Percentiles rank a stretch among this genome's conserved stretches.
Conservation (phyloP, 1,140 invertebrate species). For the Andricus grossulariae region DNA sequence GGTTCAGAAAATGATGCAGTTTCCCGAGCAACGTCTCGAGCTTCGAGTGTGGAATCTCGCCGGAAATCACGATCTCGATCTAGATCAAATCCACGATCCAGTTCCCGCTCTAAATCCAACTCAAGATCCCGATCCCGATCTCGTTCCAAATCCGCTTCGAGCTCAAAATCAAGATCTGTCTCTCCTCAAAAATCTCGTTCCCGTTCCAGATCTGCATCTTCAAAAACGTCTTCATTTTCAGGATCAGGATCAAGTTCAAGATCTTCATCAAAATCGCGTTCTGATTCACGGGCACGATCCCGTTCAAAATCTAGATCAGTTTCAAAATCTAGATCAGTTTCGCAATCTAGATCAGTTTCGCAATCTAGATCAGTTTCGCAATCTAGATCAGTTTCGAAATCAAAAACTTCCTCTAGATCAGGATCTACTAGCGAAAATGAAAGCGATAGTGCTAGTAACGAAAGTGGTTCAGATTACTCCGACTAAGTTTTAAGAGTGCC, state of each 20-base stretch:
- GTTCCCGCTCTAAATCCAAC: slow-evolving; percentile 52
- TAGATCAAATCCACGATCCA: slow-evolving; percentile 39
- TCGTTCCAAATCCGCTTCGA: slow-evolving; percentile 52
- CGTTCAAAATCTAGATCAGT: slow-evolving; percentile 56
- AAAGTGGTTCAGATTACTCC: slow-evolving; percentile 62
- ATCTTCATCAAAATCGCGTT: slow-evolving; percentile 37
- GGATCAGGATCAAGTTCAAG: not conserved
- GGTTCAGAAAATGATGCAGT: slow-evolving; percentile 59
- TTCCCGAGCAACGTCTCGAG: slow-evolving; percentile 56
- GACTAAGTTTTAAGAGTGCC: too few relatives aligned
- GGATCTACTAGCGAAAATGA: slow-evolving; percentile 48
- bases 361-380: slow-evolving; percentile 66
- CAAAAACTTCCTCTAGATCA: slow-evolving; percentile 54
- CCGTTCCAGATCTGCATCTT: slow-evolving; percentile 58
- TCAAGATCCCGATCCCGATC: slow-evolving; percentile 58
- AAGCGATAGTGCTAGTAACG: slow-evolving; percentile 60
- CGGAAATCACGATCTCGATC: slow-evolving; percentile 61
- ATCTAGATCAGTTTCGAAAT: slow-evolving; percentile 68
- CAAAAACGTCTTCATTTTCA: slow-evolving; percentile 63
- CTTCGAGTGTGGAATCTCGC: slow-evolving; percentile 56
- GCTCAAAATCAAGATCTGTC: slow-evolving; percentile 39
- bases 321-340: slow-evolving; percentile 40
- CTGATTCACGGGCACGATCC: slow-evolving; percentile 43
- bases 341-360: slow-evolving; percentile 57
- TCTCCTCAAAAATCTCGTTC: slow-evolving; percentile 61